A percentile compares a stretch with the other conserved stretches of the same genome.
These are phyloP conservation scores for Adelognathus sp. DNA, from an alignment of 2,888 invertebrate genomes.

Conservation along the genomic window DNA sequence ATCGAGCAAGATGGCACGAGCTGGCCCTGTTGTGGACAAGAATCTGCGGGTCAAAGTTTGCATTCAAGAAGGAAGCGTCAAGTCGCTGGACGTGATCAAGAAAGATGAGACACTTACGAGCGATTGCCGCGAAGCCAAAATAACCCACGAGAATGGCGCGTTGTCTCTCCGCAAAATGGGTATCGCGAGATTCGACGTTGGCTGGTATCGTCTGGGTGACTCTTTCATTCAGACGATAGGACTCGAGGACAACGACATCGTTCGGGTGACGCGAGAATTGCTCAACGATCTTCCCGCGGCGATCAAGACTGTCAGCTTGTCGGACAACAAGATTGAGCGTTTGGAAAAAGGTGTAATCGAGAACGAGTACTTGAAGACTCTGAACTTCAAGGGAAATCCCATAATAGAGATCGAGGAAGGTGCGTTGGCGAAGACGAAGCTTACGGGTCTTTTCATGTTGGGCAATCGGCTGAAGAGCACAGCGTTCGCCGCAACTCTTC, in stretches of 20 bases:
- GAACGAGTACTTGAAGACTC: constrained; percentile 72
- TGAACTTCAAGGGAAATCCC: constrained; percentile 78
- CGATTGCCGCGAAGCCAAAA: constrained; percentile 58
- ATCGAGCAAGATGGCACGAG: not conserved
- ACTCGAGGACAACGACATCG: constrained; percentile 67
- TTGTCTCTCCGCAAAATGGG: constrained; percentile 60
- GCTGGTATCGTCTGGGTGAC: constrained; percentile 69
- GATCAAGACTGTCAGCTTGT: constrained; percentile 63
- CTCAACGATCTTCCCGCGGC: constrained; percentile 68
- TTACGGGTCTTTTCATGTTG: constrained; percentile 63
- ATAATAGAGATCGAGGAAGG: constrained; percentile 77
- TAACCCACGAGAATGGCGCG: constrained; percentile 42
- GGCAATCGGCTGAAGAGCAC: constrained; percentile 64
- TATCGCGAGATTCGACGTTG: constrained; percentile 66
- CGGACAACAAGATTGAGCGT: constrained; percentile 63
- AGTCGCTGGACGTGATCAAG: constrained; percentile 50
- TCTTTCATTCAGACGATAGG: constrained; percentile 61
- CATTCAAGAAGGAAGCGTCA: constrained; percentile 56
- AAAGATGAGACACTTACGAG: constrained; percentile 46
- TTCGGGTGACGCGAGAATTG: constrained; percentile 66
- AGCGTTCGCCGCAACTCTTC: constrained; percentile 65
- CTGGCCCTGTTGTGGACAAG: constrained; percentile 31
- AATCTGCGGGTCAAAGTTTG: constrained; percentile 63
- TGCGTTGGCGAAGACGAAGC: constrained; percentile 76
- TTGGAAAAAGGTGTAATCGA: constrained; percentile 65